Evolutionary conservation across 2,888 invertebrate species (phyloP).

Genomic region (Lasius platythorax): DNA sequence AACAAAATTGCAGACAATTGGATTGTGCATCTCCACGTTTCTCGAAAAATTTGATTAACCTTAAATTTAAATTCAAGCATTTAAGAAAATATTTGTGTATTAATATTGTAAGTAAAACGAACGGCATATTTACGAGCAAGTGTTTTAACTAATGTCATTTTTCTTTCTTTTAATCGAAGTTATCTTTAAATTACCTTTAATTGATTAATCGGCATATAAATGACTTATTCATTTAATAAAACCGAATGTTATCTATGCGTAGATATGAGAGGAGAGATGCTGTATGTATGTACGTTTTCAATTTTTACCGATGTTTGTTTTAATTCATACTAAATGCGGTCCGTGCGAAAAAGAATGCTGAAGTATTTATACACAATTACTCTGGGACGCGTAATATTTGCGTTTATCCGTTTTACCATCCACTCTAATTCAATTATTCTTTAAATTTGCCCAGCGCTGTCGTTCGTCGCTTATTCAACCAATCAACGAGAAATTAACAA

Average conservation of each 20-base stretch:
- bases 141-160: not conserved
- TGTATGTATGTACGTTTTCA: conserved; percentile 12
- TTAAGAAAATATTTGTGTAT: not conserved
- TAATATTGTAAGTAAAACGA: not conserved
- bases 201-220: not conserved
- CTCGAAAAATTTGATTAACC: conserved; percentile 21
- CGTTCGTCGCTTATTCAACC: conserved; percentile 22
- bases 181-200: not conserved
- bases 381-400: conserved; percentile 1
- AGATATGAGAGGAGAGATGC: not conserved
- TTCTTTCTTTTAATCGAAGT: not conserved
- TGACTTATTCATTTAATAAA: conserved; percentile 6
- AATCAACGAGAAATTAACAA: conserved; percentile 24
- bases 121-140: not conserved
- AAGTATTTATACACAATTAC: conserved; percentile 48
- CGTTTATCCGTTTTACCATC: not conserved
- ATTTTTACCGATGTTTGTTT: conserved; percentile 37
- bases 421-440: conserved; percentile 36
- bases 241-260: not conserved
- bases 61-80: conserved; percentile 16
- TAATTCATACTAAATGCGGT: conserved; percentile 41
- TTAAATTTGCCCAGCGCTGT: conserved; percentile 12
- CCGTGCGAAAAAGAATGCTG: not conserved
- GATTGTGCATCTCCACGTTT: not conserved
- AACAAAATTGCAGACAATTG: conserved; percentile 20